Evolutionary conservation across 1,140 invertebrate species (phyloP).

Genomic region (Brachionus rubens): DNA sequence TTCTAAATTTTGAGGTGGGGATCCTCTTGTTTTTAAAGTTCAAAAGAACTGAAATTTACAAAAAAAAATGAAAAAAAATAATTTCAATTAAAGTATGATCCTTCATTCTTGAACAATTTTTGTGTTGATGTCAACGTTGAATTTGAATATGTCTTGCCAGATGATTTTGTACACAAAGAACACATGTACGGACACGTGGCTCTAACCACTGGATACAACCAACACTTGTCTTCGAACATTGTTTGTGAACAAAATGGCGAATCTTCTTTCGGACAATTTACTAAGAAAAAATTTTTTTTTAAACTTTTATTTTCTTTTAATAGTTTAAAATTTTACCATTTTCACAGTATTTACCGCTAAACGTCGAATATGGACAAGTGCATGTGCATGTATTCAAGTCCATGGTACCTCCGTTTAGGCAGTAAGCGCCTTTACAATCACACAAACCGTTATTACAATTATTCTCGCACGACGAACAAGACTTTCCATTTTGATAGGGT

Average conservation of each 20-base stretch:
- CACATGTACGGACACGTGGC: conserved; percentile 46
- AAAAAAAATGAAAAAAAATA: no score
- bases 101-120: neutral
- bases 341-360: conserved; percentile 46
- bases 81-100: neutral
- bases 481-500: conserved; percentile 42
- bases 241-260: conserved; percentile 42
- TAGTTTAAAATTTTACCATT: neutral
- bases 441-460: conserved; percentile 39
- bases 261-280: conserved; percentile 40
- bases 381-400: conserved; percentile 46
- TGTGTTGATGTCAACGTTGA: neutral
- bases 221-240: conserved; percentile 45
- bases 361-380: conserved; percentile 40
- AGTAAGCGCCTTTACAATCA: conserved; percentile 32
- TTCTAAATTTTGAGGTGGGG: no score
- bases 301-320: neutral
- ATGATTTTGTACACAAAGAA: conserved; percentile 15
- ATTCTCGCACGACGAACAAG: conserved; percentile 10
- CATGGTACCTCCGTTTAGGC: conserved; percentile 40
- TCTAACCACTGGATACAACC: conserved; percentile 43
- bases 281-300: neutral
- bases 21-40: no score
- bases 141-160: neutral
- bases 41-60: no score